Evolutionary conservation across 2,888 invertebrate species (phyloP).

Genomic region (Nymphalis polychloros): DNA sequence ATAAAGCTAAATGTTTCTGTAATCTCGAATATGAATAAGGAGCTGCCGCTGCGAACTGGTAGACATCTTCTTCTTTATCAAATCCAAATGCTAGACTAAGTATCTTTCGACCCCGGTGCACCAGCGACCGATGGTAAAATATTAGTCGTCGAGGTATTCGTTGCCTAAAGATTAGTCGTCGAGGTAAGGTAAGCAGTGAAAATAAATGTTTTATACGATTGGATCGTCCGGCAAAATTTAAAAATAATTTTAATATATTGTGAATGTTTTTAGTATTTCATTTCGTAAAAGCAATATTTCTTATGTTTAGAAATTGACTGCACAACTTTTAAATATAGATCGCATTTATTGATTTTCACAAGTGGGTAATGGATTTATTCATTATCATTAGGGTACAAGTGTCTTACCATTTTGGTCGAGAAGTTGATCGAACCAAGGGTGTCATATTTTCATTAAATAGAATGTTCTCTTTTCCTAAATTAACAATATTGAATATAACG

Average conservation of each 20-base stretch:
- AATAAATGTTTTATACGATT: no score
- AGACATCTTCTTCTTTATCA: slow-evolving; percentile 96
- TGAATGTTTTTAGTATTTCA: no score
- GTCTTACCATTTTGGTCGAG: slow-evolving; percentile 93
- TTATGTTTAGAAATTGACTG: no score
- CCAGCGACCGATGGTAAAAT: slow-evolving; percentile 94
- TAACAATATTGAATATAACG: slow-evolving; percentile 98
- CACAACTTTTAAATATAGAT: no score
- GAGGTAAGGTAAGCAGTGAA: not conserved
- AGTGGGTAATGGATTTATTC: not conserved
- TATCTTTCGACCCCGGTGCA: slow-evolving; percentile 95
- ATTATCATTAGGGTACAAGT: not conserved
- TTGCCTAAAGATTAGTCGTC: slow-evolving; percentile 85
- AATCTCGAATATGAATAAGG: slow-evolving; percentile 97
- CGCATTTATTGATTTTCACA: no score
- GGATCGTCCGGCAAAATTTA: no score
- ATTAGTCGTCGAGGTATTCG: slow-evolving; percentile 90
- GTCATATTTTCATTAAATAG: slow-evolving; percentile 95
- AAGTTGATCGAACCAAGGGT: slow-evolving; percentile 95
- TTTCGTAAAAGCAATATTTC: no score
- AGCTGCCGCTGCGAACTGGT: slow-evolving; percentile 95
- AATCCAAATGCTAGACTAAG: slow-evolving; percentile 97
- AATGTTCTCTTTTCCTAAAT: slow-evolving; percentile 95
- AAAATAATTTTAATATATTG: no score
- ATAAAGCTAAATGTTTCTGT: slow-evolving; percentile 89